Percentiles rank a stretch among this genome's conserved stretches.
These are phyloP conservation scores for Synanthedon formicaeformis DNA, from an alignment of 2,888 invertebrate species.

Conservation along the genomic window DNA sequence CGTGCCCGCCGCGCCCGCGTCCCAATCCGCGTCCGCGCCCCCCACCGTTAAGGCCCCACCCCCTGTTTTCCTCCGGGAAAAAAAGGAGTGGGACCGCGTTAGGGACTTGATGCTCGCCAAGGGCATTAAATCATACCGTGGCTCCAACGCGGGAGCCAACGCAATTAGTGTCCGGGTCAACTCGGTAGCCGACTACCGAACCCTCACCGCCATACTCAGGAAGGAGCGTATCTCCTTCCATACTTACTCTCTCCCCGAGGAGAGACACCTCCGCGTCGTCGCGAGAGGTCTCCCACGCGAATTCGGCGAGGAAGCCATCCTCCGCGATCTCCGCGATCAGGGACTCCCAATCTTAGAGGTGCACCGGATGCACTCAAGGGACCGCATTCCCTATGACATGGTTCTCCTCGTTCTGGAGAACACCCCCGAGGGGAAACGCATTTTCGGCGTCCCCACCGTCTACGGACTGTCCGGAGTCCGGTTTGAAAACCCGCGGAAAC, in stretches of 20 bases:
- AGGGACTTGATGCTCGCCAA: no score
- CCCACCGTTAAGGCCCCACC: no score
- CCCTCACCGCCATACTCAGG: background rate
- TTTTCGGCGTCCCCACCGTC: background rate
- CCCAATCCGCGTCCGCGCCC: no score
- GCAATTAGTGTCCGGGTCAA: background rate
- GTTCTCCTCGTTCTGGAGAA: background rate
- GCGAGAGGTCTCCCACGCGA: background rate
- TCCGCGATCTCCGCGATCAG: background rate
- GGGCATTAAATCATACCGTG: no score
- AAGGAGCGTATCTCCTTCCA: background rate
- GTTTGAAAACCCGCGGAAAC: no score
- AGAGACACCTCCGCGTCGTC: background rate
- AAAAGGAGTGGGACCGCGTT: no score
- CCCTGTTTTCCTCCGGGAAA: no score
- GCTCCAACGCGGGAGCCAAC: no score
- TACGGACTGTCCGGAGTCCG: background rate
- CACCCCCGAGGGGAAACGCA: background rate
- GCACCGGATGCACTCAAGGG: no score
- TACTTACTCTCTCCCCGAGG: background rate
- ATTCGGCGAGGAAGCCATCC: background rate
- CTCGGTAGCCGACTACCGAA: background rate
- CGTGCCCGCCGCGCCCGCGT: no score
- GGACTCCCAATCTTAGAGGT: no score
- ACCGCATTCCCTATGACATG: constrained; percentile 2